Evolutionary conservation across 2,888 invertebrate species (phyloP), one percentile per base, ranked within the genome.

Genomic region (Nyleta sp.): DNA sequence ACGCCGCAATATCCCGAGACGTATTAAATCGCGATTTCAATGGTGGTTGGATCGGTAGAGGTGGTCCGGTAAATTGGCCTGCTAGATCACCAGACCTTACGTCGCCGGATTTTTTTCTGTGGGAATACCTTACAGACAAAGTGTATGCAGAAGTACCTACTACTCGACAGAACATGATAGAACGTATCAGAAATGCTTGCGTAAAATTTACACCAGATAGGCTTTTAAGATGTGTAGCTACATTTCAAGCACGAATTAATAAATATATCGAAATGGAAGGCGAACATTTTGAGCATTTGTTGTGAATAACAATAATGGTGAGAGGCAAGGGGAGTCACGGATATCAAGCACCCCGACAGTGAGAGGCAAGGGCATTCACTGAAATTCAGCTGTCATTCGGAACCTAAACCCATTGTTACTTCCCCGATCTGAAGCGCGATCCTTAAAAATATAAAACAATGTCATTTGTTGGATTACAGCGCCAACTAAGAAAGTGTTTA

Each of bases 41-140:
- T 40, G n/a, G 40, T 40, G 24, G 48, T 8, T 48, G 48, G 48
- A 48, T 48, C 13, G 48, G 48, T 18, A 17, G 48, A 28, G 28
- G n/a, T 18, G 20, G 48, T 20, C 17, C 28, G 4, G 15, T 28
- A 8, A 17, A 7, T 5, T 48, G 28, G 48, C 48, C 48, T 48
- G 18, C 48, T 13, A 24, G 48, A 20, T 48, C 24, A 10, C 28
- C 28, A 20, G 48, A 48, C 24, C 48, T 48, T 10, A 48, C 48
- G 2, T 48, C 48, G 11, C 28, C 48, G 2, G 48, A 48, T 28
- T 48, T 48, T 22, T 28, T 28, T 48, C n/a, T 48, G n/a, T 48
- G 28, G 24, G 28, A 13, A 18, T 48, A 48, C 11, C n/a, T 48
- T 6, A 48, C 22, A 22, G n/a, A 48, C 18, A 7, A 18, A 18